These are phyloP conservation scores for Ifrita kowaldi DNA, from an alignment of 2,113 vertebrate species.

Conservation along the genomic window DNA sequence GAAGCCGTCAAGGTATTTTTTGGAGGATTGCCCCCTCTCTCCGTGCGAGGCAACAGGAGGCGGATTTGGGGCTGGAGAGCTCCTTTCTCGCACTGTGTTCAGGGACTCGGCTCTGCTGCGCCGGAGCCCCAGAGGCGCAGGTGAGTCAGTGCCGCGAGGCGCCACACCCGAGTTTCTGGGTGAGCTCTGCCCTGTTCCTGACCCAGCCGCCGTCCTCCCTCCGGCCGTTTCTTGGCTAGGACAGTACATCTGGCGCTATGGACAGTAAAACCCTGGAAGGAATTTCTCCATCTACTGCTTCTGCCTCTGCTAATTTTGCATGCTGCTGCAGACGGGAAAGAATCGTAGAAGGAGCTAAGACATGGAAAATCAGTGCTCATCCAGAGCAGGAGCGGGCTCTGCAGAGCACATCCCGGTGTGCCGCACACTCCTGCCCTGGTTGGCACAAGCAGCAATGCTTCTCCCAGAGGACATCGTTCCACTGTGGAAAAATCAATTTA, in stretches of 20 bases:
- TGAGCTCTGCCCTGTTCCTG: not conserved
- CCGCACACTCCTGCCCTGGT: not conserved
- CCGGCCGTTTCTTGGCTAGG: not conserved
- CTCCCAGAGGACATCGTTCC: not conserved
- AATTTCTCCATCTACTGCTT: not conserved
- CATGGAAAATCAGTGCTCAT: not conserved
- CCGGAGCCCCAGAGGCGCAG: not conserved
- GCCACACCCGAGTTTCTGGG: not conserved
- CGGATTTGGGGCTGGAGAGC: not conserved
- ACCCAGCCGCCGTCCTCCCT: not conserved
- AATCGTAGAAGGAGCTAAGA: not conserved
- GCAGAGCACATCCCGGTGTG: not conserved
- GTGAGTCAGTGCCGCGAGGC: not conserved
- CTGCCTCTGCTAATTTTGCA: not conserved
- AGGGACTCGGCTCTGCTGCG: not conserved
- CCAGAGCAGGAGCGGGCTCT: not conserved
- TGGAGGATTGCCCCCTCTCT: not conserved
- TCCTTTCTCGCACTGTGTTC: accelerated
- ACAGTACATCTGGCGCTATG: not conserved
- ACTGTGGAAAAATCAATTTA: not conserved
- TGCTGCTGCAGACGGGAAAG: not conserved
- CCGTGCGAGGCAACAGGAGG: not conserved
- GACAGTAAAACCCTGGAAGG: not conserved
- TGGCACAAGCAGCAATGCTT: not conserved
- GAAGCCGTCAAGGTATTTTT: not conserved